phyloP scores from a whole-genome alignment of 2,113 vertebrate species.

The Oceanites oceanicus region DNA sequence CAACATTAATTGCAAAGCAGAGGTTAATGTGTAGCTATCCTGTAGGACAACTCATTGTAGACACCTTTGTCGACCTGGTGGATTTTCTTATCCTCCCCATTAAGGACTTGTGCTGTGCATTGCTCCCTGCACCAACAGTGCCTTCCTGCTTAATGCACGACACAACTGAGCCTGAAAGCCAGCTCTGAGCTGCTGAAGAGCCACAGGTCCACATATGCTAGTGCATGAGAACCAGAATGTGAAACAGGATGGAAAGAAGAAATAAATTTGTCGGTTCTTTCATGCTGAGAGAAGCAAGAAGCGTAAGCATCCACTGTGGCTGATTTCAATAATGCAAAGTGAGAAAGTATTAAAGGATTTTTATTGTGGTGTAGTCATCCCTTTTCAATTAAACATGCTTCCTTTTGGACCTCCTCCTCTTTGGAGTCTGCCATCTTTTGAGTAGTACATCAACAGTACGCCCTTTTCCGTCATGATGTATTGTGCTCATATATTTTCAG shows the following conservation, averaged over 20 bases:
- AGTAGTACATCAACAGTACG: background rate
- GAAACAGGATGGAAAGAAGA: background rate
- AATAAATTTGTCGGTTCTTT: background rate
- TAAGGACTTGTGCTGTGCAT: background rate
- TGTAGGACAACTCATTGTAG: background rate
- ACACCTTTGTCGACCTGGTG: background rate
- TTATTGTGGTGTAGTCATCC: background rate
- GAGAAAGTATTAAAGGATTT: background rate
- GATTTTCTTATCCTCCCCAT: background rate
- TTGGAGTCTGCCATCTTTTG: background rate
- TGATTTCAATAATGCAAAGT: background rate
- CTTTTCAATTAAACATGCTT: background rate
- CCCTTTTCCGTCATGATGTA: slow-evolving; percentile 26
- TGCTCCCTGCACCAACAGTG: background rate
- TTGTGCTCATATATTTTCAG: slow-evolving; percentile 1
- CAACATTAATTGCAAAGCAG: background rate
- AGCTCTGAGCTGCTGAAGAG: background rate
- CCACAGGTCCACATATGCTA: background rate
- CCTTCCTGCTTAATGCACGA: background rate
- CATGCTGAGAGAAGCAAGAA: background rate
- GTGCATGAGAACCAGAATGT: background rate
- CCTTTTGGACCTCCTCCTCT: background rate
- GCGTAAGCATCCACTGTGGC: background rate
- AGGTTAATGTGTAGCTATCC: accelerated
- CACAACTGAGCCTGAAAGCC: background rate